Percentiles rank a stretch among this genome's conserved stretches.
Evolutionary conservation across 2,797 vertebrate genomes (phyloP).

Genomic region (Periparus ater): DNA sequence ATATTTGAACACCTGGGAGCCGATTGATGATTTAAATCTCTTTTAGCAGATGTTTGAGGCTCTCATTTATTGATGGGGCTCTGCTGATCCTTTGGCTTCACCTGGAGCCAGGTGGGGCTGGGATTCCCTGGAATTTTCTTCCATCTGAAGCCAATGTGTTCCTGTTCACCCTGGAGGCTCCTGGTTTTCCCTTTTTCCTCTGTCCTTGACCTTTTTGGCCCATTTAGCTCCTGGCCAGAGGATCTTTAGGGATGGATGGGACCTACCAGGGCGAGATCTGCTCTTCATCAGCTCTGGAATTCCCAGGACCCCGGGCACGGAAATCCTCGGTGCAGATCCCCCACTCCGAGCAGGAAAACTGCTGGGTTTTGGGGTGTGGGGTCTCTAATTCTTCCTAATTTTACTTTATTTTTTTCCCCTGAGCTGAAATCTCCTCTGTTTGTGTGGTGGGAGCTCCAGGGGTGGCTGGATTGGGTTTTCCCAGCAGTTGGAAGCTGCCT

Average conservation of each 20-base stretch:
- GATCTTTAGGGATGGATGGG: background rate
- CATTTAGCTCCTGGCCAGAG: background rate
- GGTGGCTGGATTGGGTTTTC: background rate
- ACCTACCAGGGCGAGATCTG: background rate
- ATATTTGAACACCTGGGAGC: background rate
- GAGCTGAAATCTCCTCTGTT: background rate
- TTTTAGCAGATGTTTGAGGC: background rate
- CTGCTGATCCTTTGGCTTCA: background rate
- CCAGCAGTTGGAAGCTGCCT: background rate
- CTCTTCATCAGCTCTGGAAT: background rate
- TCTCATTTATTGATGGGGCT: background rate
- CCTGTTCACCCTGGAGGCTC: background rate
- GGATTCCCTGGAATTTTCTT: background rate
- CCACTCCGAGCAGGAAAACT: background rate
- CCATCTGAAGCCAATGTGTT: fast-evolving
- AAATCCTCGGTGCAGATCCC: background rate
- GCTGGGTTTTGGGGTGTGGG: background rate
- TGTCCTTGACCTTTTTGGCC: background rate
- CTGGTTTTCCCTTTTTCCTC: background rate
- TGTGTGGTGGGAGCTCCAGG: background rate
- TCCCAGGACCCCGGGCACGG: background rate
- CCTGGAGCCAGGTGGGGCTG: background rate
- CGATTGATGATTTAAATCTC: background rate
- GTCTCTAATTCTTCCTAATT: background rate
- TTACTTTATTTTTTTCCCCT: background rate